Conservation (phyloP, 2,797 vertebrate species). For the Eulemur albifrons region DNA sequence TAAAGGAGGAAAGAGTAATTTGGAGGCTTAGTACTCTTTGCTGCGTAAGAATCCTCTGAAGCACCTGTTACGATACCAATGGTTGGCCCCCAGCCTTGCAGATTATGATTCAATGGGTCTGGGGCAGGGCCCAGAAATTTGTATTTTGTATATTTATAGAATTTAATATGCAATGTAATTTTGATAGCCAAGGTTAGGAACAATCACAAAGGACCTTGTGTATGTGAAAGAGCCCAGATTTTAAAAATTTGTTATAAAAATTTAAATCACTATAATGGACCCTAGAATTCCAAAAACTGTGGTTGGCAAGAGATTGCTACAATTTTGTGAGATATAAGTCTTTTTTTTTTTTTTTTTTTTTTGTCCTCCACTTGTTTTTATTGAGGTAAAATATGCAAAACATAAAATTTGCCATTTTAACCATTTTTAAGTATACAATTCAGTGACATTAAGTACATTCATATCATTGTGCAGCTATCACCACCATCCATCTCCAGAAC, state of each 20-base stretch:
- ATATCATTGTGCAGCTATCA: not conserved
- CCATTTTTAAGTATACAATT: not conserved
- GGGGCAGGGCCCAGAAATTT: not conserved
- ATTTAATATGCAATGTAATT: conserved; percentile 34
- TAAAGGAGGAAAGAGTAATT: not conserved
- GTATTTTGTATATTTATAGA: conserved; percentile 6
- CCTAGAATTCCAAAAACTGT: not conserved
- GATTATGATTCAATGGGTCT: conserved; percentile 16
- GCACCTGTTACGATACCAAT: conserved; percentile 33
- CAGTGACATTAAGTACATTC: not conserved
- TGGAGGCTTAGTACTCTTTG: not conserved
- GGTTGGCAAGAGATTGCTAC: not conserved
- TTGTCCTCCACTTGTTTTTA: not conserved
- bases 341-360: not conserved
- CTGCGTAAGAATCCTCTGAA: not conserved
- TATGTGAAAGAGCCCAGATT: conserved; percentile 17
- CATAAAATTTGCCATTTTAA: not conserved
- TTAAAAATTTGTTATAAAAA: conserved; percentile 35
- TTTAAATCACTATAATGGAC: not conserved
- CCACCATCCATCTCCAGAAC: not conserved
- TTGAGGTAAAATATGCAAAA: not conserved
- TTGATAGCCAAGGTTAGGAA: conserved; percentile 14
- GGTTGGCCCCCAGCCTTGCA: not conserved
- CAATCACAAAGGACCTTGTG: not conserved
- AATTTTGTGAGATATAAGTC: not conserved